Conservation (phyloP, 2,797 vertebrate genomes). For the Eupleurogrammus muticus region DNA sequence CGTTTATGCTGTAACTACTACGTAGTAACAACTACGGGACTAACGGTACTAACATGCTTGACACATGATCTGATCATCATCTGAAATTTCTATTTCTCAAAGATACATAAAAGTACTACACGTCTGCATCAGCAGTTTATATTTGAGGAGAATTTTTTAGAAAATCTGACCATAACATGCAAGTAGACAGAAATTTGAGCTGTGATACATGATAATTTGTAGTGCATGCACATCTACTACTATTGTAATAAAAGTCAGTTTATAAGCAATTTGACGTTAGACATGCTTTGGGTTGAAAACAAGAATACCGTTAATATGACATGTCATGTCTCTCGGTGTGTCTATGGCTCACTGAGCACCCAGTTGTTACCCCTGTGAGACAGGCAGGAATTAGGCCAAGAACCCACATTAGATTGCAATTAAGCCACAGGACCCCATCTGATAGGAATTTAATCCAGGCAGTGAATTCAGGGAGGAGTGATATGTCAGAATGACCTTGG, state of each 20-base stretch:
- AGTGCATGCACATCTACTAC: neutral
- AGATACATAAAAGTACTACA: neutral
- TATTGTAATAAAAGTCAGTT: neutral
- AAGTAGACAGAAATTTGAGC: conserved; percentile 1
- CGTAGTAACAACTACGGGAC: no score
- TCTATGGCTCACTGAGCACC: neutral
- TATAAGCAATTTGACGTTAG: neutral
- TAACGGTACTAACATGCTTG: neutral
- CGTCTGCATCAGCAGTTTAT: neutral
- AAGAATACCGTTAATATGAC: neutral
- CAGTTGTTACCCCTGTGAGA: conserved; percentile 14
- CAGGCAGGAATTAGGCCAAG: conserved; percentile 37
- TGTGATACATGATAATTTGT: neutral
- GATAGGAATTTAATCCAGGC: conserved; percentile 22
- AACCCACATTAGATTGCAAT: conserved; percentile 41
- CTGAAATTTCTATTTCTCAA: conserved; percentile 1
- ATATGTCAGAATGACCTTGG: neutral
- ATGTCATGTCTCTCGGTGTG: conserved; percentile 1
- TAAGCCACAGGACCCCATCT: conserved; percentile 31
- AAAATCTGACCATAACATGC: neutral
- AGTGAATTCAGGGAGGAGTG: conserved; percentile 12
- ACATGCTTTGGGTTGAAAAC: neutral
- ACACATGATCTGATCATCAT: neutral
- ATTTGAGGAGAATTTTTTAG: conserved; percentile 9
- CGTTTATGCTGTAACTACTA: no score